Evolutionary conservation across 1,140 invertebrate species (phyloP).

Genomic region (Drosophila bifasciata): DNA sequence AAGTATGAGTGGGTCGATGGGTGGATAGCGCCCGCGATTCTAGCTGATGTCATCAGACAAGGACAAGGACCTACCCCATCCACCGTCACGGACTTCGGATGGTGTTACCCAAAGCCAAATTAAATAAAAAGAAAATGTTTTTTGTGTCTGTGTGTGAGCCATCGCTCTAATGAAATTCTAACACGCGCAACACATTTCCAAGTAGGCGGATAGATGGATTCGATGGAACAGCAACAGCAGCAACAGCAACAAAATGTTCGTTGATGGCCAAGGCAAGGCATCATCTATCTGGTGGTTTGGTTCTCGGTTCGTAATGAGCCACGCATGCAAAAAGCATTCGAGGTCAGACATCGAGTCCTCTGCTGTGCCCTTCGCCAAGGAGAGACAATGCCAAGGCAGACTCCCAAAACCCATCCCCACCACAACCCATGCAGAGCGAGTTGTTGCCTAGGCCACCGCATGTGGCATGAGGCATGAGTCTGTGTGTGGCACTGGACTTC

Average conservation of each 20-base stretch:
- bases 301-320: constrained; percentile 50
- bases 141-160: constrained; percentile 17
- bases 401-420: too few relatives aligned
- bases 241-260: too few relatives aligned
- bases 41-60: constrained; percentile 70
- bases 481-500: constrained; percentile 34
- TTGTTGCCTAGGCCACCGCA: constrained; percentile 8
- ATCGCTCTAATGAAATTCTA: constrained; percentile 75
- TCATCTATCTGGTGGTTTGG: constrained; percentile 3
- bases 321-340: constrained; percentile 61
- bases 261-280: too few relatives aligned
- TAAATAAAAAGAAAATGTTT: constrained; percentile 74
- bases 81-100: constrained; percentile 18
- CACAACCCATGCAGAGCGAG: too few relatives aligned
- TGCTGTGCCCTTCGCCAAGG: constrained; percentile 41
- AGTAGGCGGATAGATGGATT: constrained; percentile 28
- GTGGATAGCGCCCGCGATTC: constrained; percentile 18
- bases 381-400: constrained; percentile 55
- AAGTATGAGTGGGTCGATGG: constrained; percentile 10
- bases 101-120: constrained; percentile 53
- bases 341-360: constrained; percentile 26
- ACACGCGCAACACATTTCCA: constrained; percentile 43
- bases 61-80: constrained; percentile 39
- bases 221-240: too few relatives aligned
- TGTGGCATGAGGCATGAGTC: background rate